Base-by-base conservation (phyloP, 2,113 vertebrate genomes). In the Argyrosomus japonicus region DNA sequence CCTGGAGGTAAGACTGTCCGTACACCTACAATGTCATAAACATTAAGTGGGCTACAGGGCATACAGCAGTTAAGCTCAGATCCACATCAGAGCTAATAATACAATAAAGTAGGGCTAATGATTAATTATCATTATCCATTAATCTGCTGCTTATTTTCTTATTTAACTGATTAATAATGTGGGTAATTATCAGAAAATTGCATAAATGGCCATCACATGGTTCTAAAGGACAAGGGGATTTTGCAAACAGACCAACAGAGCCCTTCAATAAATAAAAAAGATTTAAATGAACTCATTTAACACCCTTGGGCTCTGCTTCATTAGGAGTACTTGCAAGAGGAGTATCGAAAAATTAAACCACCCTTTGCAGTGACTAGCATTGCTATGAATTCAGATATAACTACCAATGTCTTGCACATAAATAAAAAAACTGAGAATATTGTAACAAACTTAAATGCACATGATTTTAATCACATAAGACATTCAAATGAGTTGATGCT, bases 1-100 rank as follows among this genome's bases (percentile, higher is more conserved):
- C 97, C 97, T 19, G 97, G 97, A 97, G 98, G 98, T 99, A 97
- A 97, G 97, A 77, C 68, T 27, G 25, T 79, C 68, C 21, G 12
- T n/a, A n/a, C 43, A 68, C 29, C 43, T 62, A 53, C 15, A 61
- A 29, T 36, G 2, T 17, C 6, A 13, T 27, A 51, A 40, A 40
- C 36, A 40, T 40, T 2, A 40, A 40, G 36, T 2, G 43, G 23
- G 18, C 25, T 60, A 36, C 43, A 47, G 25, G 18, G 21, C 5
- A 74, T 40, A 25, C 13, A 70, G 3, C 21, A 47, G 7, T 4
- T 50, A 47, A 1, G 17, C 2, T 32, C 18, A 18, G 5, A 25
- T 23, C 15, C 12, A 68, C 45, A 61, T 65, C 1, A 76, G 15
- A 6, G 36, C 0, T 19, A 3, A 47, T 54, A 48, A 45, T 5